These are phyloP conservation scores for Lutjanus argentimaculatus DNA, from an alignment of 2,797 vertebrate species.

Conservation along the genomic window DNA sequence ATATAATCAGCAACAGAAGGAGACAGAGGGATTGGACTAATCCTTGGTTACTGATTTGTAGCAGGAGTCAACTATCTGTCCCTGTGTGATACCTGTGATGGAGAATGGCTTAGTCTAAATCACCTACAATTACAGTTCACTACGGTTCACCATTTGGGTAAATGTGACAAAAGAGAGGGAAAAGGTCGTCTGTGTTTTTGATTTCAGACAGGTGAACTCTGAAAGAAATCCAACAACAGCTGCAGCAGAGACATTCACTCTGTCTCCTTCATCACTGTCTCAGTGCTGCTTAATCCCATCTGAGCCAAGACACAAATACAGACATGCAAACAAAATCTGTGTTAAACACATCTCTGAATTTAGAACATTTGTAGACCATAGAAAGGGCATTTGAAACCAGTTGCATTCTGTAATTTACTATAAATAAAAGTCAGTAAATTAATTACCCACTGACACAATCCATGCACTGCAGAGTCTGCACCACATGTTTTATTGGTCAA, in stretches of 20 bases:
- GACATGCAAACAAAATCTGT: conserved; percentile 16
- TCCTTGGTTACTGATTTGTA: conserved; percentile 65
- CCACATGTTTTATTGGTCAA: conserved; percentile 39
- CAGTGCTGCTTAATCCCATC: conserved; percentile 42
- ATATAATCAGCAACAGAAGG: conserved; percentile 70
- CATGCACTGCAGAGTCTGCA: background rate
- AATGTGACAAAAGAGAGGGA: conserved; percentile 5
- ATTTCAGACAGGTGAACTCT: conserved; percentile 37
- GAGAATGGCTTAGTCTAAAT: conserved; percentile 47
- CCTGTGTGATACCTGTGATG: conserved; percentile 54
- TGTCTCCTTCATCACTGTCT: conserved; percentile 38
- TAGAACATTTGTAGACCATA: background rate
- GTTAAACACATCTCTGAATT: conserved; percentile 1
- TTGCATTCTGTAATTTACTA: background rate
- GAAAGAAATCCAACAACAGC: conserved; percentile 58
- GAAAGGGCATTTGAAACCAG: background rate
- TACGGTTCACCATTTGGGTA: background rate
- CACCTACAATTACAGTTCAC: conserved; percentile 41
- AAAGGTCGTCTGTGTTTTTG: conserved; percentile 13
- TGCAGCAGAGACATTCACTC: conserved; percentile 50
- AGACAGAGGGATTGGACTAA: conserved; percentile 75
- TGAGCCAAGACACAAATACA: conserved; percentile 29
- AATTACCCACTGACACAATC: background rate
- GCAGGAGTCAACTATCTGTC: conserved; percentile 32
- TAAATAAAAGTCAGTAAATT: conserved; percentile 3